Evolutionary conservation across 2,113 vertebrate genomes (phyloP).

Genomic region (Brachyhypopomus gauderio): DNA sequence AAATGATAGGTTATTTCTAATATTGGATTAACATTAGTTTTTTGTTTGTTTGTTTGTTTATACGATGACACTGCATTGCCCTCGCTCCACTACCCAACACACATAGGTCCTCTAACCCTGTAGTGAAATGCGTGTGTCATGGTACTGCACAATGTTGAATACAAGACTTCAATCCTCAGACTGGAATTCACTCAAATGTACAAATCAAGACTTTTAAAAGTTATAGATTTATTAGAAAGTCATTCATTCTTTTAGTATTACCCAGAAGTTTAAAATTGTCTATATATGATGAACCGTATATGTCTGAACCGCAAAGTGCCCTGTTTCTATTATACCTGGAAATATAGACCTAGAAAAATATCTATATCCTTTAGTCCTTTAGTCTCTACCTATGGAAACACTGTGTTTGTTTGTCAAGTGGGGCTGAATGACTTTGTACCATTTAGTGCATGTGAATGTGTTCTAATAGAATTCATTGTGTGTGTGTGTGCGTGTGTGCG

Average conservation of each 20-base stretch:
- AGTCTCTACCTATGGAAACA: background rate
- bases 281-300: slow-evolving; percentile 53
- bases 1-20: background rate
- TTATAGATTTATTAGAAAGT: slow-evolving; percentile 47
- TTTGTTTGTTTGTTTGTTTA: too few relatives aligned
- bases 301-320: slow-evolving; percentile 43
- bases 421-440: background rate
- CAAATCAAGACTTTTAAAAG: slow-evolving; percentile 58
- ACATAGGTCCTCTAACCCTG: background rate
- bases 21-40: background rate
- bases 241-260: slow-evolving; percentile 46
- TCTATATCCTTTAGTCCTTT: background rate
- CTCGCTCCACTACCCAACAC: background rate
- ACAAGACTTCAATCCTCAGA: slow-evolving; percentile 36
- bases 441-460: background rate
- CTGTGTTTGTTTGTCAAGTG: background rate
- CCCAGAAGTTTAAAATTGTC: slow-evolving; percentile 55
- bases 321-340: background rate
- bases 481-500: background rate
- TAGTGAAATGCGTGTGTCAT: slow-evolving; percentile 38
- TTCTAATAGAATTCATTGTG: background rate
- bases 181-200: slow-evolving; percentile 53
- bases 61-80: too few relatives aligned
- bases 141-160: slow-evolving; percentile 52
- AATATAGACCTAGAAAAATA: slow-evolving; percentile 14